Evolutionary conservation across 2,113 vertebrate genomes (phyloP).

Genomic region (Lamprotornis superbus): DNA sequence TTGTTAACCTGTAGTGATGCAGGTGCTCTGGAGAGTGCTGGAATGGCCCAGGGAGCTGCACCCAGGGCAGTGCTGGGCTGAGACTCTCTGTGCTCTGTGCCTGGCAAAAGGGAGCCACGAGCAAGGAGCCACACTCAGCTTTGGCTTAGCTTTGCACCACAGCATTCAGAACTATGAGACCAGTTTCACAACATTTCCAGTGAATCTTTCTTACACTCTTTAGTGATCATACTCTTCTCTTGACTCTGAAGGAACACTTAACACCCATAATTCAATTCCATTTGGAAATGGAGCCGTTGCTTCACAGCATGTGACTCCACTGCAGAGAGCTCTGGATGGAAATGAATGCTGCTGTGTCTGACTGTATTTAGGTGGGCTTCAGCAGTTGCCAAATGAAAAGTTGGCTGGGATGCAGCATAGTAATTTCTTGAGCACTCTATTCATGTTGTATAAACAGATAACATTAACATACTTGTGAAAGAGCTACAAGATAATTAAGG

Average conservation of each 20-base stretch:
- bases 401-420: slow-evolving; percentile 9
- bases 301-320: background rate
- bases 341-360: background rate
- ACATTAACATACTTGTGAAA: slow-evolving; percentile 23
- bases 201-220: background rate
- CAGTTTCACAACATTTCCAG: background rate
- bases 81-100: background rate
- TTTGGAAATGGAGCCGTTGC: background rate
- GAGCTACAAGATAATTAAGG: slow-evolving; percentile 37
- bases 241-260: background rate
- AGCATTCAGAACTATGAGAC: background rate
- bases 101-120: background rate
- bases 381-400: slow-evolving; percentile 16
- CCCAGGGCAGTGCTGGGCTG: background rate
- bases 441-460: slow-evolving; percentile 46
- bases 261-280: background rate
- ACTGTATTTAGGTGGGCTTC: slow-evolving; percentile 18
- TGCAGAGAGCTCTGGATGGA: background rate
- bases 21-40: background rate
- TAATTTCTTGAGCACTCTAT: slow-evolving; percentile 31
- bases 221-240: background rate
- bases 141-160: background rate
- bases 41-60: background rate
- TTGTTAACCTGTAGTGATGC: background rate
- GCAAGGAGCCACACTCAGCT: background rate